phyloP scores from a whole-genome alignment of 1,140 invertebrate species.

The Tetranychus cinnabarinus region DNA sequence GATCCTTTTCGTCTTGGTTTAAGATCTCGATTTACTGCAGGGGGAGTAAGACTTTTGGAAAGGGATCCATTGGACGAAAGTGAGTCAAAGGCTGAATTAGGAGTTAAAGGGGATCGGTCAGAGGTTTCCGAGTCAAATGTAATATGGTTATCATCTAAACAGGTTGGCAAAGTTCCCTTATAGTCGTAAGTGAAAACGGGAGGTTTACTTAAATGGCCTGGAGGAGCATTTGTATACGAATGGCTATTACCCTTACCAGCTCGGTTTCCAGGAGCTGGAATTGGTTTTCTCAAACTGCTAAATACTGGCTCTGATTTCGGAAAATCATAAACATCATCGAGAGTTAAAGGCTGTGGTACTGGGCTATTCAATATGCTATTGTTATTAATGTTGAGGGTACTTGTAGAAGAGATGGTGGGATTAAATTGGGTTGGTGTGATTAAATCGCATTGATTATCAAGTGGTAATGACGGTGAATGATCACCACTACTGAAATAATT shows the following conservation, averaged over 20 bases:
- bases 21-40: constrained; percentile 44
- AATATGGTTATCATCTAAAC: constrained; percentile 20
- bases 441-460: background rate
- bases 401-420: background rate
- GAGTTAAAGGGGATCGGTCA: constrained; percentile 13
- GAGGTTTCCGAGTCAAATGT: background rate
- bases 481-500: background rate
- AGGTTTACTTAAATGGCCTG: constrained; percentile 11
- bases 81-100: constrained; percentile 9
- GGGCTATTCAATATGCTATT: too few relatives aligned
- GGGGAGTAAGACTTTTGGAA: constrained; percentile 26
- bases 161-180: constrained; percentile 5
- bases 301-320: constrained; percentile 20
- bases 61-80: constrained; percentile 20
- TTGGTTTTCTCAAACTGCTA: constrained; percentile 10
- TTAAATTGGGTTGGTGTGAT: background rate
- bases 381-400: background rate
- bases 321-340: constrained; percentile 45
- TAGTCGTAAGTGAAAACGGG: constrained; percentile 14
- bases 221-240: constrained; percentile 44
- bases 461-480: background rate
- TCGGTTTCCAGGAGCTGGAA: constrained; percentile 7
- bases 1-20: constrained; percentile 38
- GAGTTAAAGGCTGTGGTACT: background rate
- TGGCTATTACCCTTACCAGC: constrained; percentile 24